Percentiles rank a stretch among this genome's conserved stretches.
phyloP scores from a whole-genome alignment of 2,888 invertebrate genomes.

The Archips xylosteana region DNA sequence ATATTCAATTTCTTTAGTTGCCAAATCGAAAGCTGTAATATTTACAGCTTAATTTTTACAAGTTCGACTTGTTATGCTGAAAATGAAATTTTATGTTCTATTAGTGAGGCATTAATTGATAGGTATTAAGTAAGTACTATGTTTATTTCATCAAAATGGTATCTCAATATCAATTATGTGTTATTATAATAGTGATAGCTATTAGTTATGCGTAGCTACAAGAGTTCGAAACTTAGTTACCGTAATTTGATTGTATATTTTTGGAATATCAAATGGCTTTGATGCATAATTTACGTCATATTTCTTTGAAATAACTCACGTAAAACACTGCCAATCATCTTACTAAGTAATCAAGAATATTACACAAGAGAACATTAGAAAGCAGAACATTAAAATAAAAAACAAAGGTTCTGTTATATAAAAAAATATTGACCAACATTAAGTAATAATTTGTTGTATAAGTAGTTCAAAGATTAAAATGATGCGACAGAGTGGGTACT shows the following conservation, averaged over 20 bases:
- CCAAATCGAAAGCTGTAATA: conserved; percentile 46
- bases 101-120: conserved; percentile 30
- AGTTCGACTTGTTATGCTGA: conserved; percentile 41
- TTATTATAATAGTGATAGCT: conserved; percentile 24
- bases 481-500: background rate
- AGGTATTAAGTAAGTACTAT: conserved; percentile 8
- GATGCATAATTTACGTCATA: background rate
- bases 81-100: conserved; percentile 24
- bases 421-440: conserved; percentile 20
- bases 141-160: conserved; percentile 17
- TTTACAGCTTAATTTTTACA: conserved; percentile 44
- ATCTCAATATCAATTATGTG: conserved; percentile 28
- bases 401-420: background rate
- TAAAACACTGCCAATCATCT: conserved; percentile 41
- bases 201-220: conserved; percentile 21
- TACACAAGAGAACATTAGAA: too few relatives aligned
- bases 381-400: background rate
- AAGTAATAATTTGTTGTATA: background rate
- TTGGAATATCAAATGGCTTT: conserved; percentile 30
- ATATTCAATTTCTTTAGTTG: conserved; percentile 36
- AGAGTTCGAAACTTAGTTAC: conserved; percentile 37
- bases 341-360: background rate
- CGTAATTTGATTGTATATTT: conserved; percentile 39
- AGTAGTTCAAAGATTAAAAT: background rate
- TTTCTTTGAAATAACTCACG: conserved; percentile 1